A percentile compares a stretch with the other conserved stretches of the same genome.
phyloP scores from a whole-genome alignment of 2,888 invertebrate genomes.

The Strigamia transsilvanica region DNA sequence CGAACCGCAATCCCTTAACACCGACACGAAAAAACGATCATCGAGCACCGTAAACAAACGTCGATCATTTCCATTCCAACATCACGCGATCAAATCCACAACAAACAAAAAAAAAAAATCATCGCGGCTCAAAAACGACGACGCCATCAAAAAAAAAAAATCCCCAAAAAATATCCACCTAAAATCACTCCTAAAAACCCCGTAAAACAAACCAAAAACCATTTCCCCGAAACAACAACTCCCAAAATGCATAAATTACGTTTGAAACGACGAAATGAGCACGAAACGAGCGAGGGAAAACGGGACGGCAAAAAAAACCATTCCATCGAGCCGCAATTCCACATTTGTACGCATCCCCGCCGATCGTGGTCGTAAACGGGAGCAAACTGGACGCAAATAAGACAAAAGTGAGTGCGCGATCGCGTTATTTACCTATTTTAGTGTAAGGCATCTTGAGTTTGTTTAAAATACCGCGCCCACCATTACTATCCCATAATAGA shows the following conservation, averaged over 20 bases:
- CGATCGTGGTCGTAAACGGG: background rate
- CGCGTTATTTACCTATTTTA: constrained; percentile 57
- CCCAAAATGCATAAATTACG: background rate
- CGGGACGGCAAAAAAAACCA: background rate
- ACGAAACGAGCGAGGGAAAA: background rate
- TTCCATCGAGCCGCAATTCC: background rate
- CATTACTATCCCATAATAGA: constrained; percentile 64
- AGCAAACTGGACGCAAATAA: background rate
- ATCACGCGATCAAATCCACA: constrained; percentile 22
- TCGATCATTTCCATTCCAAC: background rate
- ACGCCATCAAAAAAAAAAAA: constrained; percentile 23
- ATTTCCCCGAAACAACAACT: background rate
- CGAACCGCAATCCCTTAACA: background rate
- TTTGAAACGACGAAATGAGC: background rate
- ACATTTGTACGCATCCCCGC: background rate
- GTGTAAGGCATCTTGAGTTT: constrained; percentile 59
- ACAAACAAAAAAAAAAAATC: background rate
- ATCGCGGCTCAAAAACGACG: background rate
- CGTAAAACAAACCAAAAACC: background rate
- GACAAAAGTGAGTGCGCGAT: background rate
- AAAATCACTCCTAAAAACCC: background rate
- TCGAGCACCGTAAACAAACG: background rate
- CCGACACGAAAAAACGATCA: background rate
- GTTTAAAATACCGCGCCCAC: constrained; percentile 67
- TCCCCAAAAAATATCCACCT: background rate